Evolutionary conservation across 2,888 invertebrate species (phyloP).

Genomic region (Drosophila putrida): DNA sequence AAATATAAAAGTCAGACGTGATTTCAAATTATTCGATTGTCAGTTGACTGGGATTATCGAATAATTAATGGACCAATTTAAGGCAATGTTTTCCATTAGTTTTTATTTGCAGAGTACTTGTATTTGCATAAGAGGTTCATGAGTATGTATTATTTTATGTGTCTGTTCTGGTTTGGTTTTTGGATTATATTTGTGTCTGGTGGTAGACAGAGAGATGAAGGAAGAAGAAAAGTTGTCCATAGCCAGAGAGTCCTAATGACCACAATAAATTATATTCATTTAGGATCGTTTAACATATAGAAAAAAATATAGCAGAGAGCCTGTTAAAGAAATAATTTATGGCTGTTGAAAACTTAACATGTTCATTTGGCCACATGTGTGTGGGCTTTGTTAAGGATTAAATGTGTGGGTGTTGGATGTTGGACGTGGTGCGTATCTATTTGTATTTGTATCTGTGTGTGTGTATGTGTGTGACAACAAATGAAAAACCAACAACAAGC

Average conservation of each 20-base stretch:
- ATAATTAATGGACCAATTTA: slow-evolving; percentile 13
- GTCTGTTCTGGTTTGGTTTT: slow-evolving; percentile 7
- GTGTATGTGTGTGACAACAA: slow-evolving; percentile 51
- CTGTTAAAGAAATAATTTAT: slow-evolving; percentile 77
- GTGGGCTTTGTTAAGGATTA: slow-evolving; percentile 63
- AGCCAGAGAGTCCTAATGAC: slow-evolving; percentile 65
- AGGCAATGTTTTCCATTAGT: slow-evolving; percentile 8
- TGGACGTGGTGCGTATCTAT: slow-evolving; percentile 25
- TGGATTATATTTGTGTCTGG: slow-evolving; percentile 32
- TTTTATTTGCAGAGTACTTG: neutral
- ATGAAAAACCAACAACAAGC: slow-evolving; percentile 68
- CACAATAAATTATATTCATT: slow-evolving; percentile 78
- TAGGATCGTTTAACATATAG: slow-evolving; percentile 74
- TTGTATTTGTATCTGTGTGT: slow-evolving; percentile 27
- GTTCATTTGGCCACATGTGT: slow-evolving; percentile 77
- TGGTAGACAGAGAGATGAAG: neutral
- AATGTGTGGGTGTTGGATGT: slow-evolving; percentile 35
- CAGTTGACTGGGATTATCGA: slow-evolving; percentile 1
- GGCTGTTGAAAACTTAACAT: slow-evolving; percentile 78
- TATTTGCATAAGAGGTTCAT: slow-evolving; percentile 18
- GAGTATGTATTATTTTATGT: slow-evolving; percentile 8
- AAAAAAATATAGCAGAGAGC: slow-evolving; percentile 44
- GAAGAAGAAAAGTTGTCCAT: neutral
- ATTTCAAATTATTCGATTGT: slow-evolving; percentile 11
- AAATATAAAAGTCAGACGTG: neutral